Evolutionary conservation across 53 echinoderm and acorn worm genomes (phyloP).

Genomic region (Henricia sp.): DNA sequence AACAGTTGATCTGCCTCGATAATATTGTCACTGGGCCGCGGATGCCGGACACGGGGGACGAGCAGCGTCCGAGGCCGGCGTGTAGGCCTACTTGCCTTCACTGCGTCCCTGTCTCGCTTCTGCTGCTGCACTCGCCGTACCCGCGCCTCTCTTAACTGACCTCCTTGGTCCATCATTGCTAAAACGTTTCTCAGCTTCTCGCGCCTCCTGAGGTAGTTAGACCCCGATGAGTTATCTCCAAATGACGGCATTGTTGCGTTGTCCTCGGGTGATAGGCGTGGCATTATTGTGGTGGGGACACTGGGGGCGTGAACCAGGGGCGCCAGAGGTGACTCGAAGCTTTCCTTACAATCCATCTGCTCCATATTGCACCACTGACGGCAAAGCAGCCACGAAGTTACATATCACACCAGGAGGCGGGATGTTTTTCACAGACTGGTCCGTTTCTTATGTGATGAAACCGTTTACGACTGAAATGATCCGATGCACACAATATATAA

Average conservation of each 20-base stretch:
- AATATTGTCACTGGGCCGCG: slow-evolving; percentile 40
- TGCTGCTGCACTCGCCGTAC: background rate
- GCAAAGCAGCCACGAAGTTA: too few species aligned
- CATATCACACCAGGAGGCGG: too few species aligned
- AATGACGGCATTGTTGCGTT: background rate
- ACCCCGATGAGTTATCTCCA: background rate
- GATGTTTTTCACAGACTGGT: too few species aligned
- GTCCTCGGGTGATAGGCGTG: slow-evolving; percentile 1
- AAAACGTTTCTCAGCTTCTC: slow-evolving; percentile 66
- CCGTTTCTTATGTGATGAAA: too few species aligned
- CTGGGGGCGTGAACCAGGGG: slow-evolving; percentile 46
- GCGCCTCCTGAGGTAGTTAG: slow-evolving; percentile 7
- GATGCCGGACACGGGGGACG: slow-evolving; percentile 24
- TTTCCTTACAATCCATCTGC: too few species aligned
- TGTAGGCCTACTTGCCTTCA: background rate
- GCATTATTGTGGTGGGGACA: background rate
- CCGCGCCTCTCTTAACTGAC: slow-evolving; percentile 12
- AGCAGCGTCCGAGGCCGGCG: background rate
- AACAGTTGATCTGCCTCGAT: slow-evolving; percentile 15
- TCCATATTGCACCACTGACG: too few species aligned
- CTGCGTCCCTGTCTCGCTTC: background rate
- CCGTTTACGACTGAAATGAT: too few species aligned
- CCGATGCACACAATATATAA: too few species aligned
- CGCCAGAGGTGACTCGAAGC: slow-evolving; percentile 32
- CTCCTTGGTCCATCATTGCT: slow-evolving; percentile 69